Conservation (phyloP, 1,140 invertebrate species). For the Macrocentrus cingulum region DNA sequence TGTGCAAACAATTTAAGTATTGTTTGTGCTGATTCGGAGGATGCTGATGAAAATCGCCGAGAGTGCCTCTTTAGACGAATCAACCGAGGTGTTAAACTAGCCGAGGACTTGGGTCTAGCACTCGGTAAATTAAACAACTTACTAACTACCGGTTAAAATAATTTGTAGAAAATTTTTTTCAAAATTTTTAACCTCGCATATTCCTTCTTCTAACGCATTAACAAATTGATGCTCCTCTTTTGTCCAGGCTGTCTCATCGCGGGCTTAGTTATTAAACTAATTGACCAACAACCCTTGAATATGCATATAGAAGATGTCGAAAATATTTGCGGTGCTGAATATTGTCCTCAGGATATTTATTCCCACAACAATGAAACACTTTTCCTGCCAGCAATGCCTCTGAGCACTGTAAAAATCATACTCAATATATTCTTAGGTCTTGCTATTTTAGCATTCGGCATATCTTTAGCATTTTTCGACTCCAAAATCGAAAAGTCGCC, state of each 20-base stretch:
- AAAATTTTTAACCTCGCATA: too few species aligned
- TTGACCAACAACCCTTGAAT: conserved; percentile 29
- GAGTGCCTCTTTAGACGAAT: conserved; percentile 49
- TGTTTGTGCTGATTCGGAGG: conserved; percentile 60
- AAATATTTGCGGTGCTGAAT: conserved; percentile 46
- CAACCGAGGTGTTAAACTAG: conserved; percentile 46
- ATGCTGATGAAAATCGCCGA: conserved; percentile 56
- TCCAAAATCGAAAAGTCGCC: conserved; percentile 52
- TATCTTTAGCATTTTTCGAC: conserved; percentile 61
- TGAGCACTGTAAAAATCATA: conserved; percentile 54
- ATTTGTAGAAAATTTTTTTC: not conserved
- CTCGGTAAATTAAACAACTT: conserved; percentile 34
- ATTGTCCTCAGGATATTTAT: conserved; percentile 47
- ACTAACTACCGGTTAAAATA: too few species aligned
- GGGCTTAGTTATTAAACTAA: conserved; percentile 44
- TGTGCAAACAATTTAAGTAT: conserved; percentile 63
- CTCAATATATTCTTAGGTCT: conserved; percentile 62
- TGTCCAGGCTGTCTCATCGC: conserved; percentile 46
- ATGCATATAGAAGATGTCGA: conserved; percentile 36
- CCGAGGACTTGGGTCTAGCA: conserved; percentile 49
- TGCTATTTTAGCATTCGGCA: conserved; percentile 57
- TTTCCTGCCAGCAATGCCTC: conserved; percentile 49
- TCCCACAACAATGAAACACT: conserved; percentile 45
- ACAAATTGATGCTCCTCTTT: not conserved
- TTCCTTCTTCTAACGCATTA: not conserved